phyloP scores from a whole-genome alignment of 2,797 vertebrate genomes.

The Falco columbarius region DNA sequence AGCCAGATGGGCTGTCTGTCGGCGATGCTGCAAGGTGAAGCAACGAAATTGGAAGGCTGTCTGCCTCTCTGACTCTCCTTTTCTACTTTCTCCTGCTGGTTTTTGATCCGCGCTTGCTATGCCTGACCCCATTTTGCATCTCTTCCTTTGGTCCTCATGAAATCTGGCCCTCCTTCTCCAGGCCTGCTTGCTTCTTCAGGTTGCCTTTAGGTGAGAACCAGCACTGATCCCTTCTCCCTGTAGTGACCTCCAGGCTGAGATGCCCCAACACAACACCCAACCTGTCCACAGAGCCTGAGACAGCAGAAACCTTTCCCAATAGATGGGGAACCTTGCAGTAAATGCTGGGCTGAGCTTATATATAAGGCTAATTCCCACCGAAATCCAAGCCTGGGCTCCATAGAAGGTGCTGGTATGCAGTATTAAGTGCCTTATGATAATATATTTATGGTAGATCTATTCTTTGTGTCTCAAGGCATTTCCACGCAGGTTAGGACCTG shows the following conservation, averaged over 20 bases:
- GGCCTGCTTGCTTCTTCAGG: neutral
- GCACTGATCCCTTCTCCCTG: neutral
- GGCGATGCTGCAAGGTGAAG: neutral
- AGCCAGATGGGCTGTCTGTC: neutral
- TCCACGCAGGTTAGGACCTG: neutral
- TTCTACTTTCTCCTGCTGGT: neutral
- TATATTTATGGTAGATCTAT: neutral
- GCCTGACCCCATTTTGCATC: neutral
- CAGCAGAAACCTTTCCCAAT: neutral
- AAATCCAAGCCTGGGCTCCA: neutral
- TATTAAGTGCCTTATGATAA: neutral
- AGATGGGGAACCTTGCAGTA: neutral
- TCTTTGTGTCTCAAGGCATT: neutral
- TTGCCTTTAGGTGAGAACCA: neutral
- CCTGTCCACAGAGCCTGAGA: neutral
- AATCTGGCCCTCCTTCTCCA: neutral
- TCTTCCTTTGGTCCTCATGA: neutral
- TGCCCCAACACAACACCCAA: neutral
- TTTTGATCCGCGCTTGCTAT: neutral
- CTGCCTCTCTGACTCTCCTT: neutral
- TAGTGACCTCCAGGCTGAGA: neutral
- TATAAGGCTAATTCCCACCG: neutral
- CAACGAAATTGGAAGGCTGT: neutral
- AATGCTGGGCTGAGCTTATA: neutral
- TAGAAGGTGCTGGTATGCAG: neutral